Conservation (phyloP, 2,888 invertebrate species). For the Cancer borealis region DNA sequence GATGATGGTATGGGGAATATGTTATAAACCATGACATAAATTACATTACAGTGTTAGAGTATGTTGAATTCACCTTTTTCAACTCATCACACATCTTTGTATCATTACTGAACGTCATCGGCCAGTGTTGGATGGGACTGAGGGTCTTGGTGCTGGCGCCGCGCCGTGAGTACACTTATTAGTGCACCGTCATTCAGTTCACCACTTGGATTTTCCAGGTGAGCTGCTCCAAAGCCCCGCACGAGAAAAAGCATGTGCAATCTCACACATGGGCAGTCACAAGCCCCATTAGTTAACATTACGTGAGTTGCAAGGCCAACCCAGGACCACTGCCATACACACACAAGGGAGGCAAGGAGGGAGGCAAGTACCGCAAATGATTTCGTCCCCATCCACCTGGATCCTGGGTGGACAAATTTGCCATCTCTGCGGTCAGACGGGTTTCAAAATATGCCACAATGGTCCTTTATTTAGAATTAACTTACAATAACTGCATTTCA, state of each 20-base stretch:
- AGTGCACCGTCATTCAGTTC: constrained; percentile 55
- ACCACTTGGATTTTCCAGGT: constrained; percentile 60
- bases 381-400: constrained; percentile 7
- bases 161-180: constrained; percentile 51
- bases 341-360: neutral
- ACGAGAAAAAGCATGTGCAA: constrained; percentile 46
- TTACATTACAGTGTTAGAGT: neutral
- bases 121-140: neutral
- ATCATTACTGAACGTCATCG: neutral
- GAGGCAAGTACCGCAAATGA: constrained; percentile 25
- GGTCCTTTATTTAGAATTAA: neutral
- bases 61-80: neutral
- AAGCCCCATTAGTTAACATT: constrained; percentile 60
- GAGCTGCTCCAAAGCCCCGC: constrained; percentile 37
- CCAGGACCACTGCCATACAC: constrained; percentile 25
- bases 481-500: neutral
- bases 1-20: neutral
- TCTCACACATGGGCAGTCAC: constrained; percentile 55
- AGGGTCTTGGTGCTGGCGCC: neutral
- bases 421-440: constrained; percentile 1
- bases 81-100: neutral
- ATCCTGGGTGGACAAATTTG: constrained; percentile 2
- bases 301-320: constrained; percentile 28
- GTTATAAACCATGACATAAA: neutral
- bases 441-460: neutral